A percentile compares a stretch with the other conserved stretches of the same genome.
Conservation (phyloP, 2,888 invertebrate species). For the Muscina levida region DNA sequence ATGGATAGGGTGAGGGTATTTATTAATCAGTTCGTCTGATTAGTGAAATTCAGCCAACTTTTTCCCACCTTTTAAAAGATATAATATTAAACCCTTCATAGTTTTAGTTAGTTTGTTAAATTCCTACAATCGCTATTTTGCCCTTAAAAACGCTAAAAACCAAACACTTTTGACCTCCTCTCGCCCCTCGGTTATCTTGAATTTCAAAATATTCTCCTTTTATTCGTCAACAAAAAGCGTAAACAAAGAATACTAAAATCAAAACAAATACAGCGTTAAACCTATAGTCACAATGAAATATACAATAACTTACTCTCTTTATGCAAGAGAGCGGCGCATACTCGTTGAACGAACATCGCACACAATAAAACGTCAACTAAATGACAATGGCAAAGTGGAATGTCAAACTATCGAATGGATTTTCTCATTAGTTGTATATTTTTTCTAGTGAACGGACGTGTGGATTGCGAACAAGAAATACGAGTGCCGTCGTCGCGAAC, state of each 20-base stretch:
- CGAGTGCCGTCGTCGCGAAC: conserved; percentile 1
- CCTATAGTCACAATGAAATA: conserved; percentile 18
- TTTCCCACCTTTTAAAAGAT: too few relatives aligned
- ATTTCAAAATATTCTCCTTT: conserved; percentile 41
- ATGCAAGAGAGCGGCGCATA: conserved; percentile 26
- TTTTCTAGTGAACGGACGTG: conserved; percentile 54
- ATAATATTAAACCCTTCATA: too few relatives aligned
- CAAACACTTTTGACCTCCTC: not conserved
- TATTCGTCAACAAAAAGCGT: conserved; percentile 61
- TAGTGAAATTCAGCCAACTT: too few relatives aligned
- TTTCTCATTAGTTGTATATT: conserved; percentile 57
- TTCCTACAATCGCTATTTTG: too few relatives aligned
- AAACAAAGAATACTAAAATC: conserved; percentile 54
- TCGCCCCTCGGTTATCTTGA: conserved; percentile 26
- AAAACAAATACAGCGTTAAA: conserved; percentile 52
- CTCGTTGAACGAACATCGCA: conserved; percentile 21
- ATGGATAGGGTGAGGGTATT: too few relatives aligned
- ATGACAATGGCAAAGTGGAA: conserved; percentile 46
- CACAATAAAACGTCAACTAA: conserved; percentile 44
- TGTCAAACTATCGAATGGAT: conserved; percentile 42
- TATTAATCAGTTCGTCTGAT: too few relatives aligned
- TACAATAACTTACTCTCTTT: not conserved
- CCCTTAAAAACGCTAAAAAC: conserved; percentile 2
- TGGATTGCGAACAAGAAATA: not conserved
- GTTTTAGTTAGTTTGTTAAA: too few relatives aligned